phyloP scores from a whole-genome alignment of 2,888 invertebrate genomes.

The Dysmachus trigonus region DNA sequence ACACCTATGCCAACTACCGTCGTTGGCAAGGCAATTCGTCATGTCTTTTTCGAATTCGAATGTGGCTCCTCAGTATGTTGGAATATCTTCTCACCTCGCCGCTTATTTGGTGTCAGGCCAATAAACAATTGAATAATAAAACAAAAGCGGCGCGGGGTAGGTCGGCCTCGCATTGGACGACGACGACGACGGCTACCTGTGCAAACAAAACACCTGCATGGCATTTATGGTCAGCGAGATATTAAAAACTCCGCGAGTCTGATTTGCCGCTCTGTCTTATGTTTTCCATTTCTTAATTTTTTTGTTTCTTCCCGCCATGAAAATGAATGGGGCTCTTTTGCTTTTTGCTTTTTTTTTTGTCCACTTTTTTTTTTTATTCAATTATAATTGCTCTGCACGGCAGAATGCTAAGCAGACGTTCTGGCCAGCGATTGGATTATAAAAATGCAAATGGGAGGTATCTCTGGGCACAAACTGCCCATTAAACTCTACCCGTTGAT shows the following conservation, averaged over 20 bases:
- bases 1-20: not conserved
- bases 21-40: not conserved
- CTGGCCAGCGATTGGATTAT: slow-evolving; percentile 18
- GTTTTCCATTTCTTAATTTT: not conserved
- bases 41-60: not conserved
- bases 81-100: not conserved
- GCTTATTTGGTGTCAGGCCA: not conserved
- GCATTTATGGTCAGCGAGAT: not conserved
- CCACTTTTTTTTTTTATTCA: not conserved
- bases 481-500: not conserved
- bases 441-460: slow-evolving; percentile 15
- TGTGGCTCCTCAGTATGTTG: not conserved
- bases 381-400: not conserved
- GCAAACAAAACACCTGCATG: not conserved
- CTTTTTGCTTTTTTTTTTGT: not conserved
- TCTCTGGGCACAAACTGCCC: not conserved
- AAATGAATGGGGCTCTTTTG: not conserved
- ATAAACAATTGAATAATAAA: not conserved
- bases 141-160: not conserved
- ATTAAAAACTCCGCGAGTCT: not conserved
- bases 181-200: not conserved
- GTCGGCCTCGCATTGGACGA: not conserved
- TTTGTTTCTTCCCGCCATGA: not conserved
- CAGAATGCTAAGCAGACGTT: slow-evolving; percentile 13
- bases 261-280: not conserved